Evolutionary conservation across 2,113 vertebrate species (phyloP).

Genomic region (Hiodon alosoides): DNA sequence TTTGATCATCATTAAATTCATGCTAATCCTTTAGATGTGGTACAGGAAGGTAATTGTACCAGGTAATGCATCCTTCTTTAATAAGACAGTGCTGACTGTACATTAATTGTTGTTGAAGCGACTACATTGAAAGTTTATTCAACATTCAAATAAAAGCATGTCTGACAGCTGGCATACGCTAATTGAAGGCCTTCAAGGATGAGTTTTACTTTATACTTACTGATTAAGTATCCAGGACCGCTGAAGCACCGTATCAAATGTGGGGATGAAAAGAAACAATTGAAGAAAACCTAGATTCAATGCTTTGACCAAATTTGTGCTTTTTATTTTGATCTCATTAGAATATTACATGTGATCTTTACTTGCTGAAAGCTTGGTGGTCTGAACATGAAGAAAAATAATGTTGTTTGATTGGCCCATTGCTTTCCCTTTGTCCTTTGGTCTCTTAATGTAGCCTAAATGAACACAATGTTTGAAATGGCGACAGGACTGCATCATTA

Average conservation of each 20-base stretch:
- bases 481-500: conserved; percentile 20
- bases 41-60: background rate
- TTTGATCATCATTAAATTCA: background rate
- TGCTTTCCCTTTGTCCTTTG: conserved; percentile 23
- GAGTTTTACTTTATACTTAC: background rate
- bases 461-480: conserved; percentile 33
- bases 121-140: background rate
- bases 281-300: background rate
- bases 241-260: conserved; percentile 9
- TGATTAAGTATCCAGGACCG: background rate
- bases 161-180: background rate
- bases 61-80: background rate
- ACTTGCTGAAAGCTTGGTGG: background rate
- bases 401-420: conserved; percentile 18
- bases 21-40: background rate
- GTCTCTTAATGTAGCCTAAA: conserved; percentile 44
- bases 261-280: background rate
- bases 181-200: conserved; percentile 2
- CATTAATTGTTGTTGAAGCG: background rate
- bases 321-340: conserved; percentile 9
- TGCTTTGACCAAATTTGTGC: background rate
- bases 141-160: background rate
- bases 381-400: no score
- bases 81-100: background rate
- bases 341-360: conserved; percentile 4